Evolutionary conservation across 2,888 invertebrate species (phyloP).

Genomic region (Limnephilus marmoratus): DNA sequence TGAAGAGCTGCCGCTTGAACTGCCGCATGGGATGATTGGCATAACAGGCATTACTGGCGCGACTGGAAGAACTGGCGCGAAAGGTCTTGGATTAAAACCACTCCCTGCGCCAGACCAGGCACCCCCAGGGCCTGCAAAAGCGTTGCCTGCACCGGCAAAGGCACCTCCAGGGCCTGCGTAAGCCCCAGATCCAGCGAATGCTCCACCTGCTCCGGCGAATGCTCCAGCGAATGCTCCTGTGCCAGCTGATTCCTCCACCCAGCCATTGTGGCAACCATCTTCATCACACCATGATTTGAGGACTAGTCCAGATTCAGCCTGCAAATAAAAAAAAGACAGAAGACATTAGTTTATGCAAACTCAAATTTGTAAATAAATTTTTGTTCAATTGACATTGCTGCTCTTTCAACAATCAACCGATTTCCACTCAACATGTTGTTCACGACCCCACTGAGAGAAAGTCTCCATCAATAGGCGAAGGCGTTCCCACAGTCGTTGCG

Average conservation of each 20-base stretch:
- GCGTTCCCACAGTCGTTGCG: no score
- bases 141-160: constrained; percentile 3
- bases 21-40: neutral
- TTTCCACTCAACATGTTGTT: no score
- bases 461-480: no score
- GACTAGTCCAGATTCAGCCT: neutral
- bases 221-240: no score
- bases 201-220: no score
- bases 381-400: no score
- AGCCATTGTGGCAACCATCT: constrained; percentile 37
- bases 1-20: constrained; percentile 2
- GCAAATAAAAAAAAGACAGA: neutral
- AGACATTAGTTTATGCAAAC: neutral
- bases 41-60: neutral
- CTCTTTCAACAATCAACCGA: no score
- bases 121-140: constrained; percentile 27
- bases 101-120: constrained; percentile 1
- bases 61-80: neutral
- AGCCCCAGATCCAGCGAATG: no score
- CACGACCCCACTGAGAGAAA: no score
- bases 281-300: constrained; percentile 38
- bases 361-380: no score
- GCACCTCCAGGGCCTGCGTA: neutral
- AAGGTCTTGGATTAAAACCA: neutral
- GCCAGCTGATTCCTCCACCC: neutral